These are phyloP conservation scores for Caiman crocodilus DNA, from an alignment of 2,797 vertebrate genomes.

Conservation along the genomic window DNA sequence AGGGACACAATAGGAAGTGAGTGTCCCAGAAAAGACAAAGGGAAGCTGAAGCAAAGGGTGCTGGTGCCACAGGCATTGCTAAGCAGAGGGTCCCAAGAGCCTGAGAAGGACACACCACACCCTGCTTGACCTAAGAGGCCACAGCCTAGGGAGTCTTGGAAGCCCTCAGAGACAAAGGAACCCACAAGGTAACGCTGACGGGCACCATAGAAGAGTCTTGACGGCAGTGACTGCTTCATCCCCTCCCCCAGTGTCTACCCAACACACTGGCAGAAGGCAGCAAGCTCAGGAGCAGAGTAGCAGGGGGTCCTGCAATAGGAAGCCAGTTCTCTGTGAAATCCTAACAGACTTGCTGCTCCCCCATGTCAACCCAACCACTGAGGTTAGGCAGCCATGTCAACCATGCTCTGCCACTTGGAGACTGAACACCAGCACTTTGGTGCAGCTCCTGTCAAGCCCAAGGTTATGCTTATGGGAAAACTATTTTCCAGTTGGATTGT, in stretches of 20 bases:
- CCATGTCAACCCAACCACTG: neutral
- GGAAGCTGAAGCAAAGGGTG: neutral
- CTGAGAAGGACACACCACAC: neutral
- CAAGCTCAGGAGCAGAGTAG: neutral
- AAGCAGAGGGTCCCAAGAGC: neutral
- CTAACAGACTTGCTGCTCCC: neutral
- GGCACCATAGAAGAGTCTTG: neutral
- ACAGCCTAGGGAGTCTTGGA: neutral
- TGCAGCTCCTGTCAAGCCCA: neutral
- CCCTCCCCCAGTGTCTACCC: neutral
- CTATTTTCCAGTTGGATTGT: neutral
- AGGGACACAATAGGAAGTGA: neutral
- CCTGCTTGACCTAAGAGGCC: too few species aligned
- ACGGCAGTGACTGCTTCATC: neutral
- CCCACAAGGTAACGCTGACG: neutral
- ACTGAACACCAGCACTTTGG: neutral
- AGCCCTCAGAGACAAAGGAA: neutral
- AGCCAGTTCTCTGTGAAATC: neutral
- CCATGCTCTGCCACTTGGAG: neutral
- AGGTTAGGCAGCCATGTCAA: neutral
- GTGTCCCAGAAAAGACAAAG: neutral
- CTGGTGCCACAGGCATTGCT: neutral
- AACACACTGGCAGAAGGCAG: neutral
- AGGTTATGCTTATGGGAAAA: too few species aligned
- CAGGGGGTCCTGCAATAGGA: neutral